Conservation (phyloP, 53 echinoderm and acorn worm genomes). For the Pentamera pediparva region DNA sequence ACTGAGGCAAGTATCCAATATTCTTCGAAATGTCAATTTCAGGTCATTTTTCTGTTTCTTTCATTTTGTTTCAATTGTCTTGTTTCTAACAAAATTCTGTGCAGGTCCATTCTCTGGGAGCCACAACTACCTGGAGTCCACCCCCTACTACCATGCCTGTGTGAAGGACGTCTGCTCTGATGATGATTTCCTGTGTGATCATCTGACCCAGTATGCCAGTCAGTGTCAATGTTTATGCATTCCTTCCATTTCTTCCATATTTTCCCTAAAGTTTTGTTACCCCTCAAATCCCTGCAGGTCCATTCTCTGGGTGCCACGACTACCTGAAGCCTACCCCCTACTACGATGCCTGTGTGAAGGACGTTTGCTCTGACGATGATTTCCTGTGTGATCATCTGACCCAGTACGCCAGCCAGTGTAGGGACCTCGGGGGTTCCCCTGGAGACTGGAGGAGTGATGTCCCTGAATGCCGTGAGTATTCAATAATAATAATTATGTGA, state of each 20-base stretch:
- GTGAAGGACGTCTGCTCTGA: conserved; percentile 48
- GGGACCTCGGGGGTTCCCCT: conserved; percentile 21
- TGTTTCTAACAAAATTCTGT: too few species aligned
- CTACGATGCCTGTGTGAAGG: conserved; percentile 33
- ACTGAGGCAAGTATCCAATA: too few species aligned
- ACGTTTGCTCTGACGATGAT: conserved; percentile 33
- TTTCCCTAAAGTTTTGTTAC: too few species aligned
- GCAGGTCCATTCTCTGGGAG: conserved; percentile 46
- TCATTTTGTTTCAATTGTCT: too few species aligned
- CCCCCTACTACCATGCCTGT: conserved; percentile 18
- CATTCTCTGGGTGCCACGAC: conserved; percentile 34
- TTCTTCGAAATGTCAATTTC: too few species aligned
- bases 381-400: conserved; percentile 36
- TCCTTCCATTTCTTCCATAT: too few species aligned
- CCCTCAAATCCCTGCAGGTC: conserved; percentile 35
- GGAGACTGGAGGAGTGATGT: conserved; percentile 47
- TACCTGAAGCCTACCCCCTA: conserved; percentile 28
- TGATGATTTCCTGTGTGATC: conserved; percentile 11
- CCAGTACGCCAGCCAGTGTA: conserved; percentile 43
- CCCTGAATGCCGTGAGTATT: conserved; percentile 48
- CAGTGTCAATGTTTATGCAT: too few species aligned
- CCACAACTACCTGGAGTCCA: conserved; percentile 26
- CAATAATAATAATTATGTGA: not conserved
- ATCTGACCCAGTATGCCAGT: too few species aligned
- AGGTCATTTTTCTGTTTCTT: too few species aligned